These are phyloP conservation scores for Hydrochoerus hydrochaeris DNA, from an alignment of 2,113 vertebrate genomes.

Conservation along the genomic window DNA sequence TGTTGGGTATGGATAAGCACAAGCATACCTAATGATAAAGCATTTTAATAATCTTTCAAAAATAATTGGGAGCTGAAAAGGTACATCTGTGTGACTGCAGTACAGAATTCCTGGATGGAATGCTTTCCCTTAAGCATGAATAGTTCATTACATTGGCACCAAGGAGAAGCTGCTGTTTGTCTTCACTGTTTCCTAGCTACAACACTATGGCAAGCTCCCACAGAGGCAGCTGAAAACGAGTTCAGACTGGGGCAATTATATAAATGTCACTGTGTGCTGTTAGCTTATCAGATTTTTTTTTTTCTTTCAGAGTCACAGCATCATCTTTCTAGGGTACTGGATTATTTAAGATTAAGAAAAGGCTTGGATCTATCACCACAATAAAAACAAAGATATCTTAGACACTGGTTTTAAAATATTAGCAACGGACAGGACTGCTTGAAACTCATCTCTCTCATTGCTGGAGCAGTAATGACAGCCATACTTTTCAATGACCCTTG, in stretches of 20 bases:
- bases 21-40: neutral
- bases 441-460: conserved; percentile 68
- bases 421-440: conserved; percentile 53
- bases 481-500: conserved; percentile 75
- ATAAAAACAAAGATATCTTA: conserved; percentile 60
- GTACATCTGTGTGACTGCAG: conserved; percentile 19
- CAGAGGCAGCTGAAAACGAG: conserved; percentile 78
- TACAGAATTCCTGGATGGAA: conserved; percentile 41
- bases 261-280: conserved; percentile 81
- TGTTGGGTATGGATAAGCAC: conserved; percentile 40
- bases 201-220: conserved; percentile 65
- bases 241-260: conserved; percentile 84
- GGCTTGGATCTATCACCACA: conserved; percentile 71
- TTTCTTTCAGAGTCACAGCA: conserved; percentile 52
- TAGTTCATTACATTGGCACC: conserved; percentile 79
- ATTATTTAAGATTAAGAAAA: conserved; percentile 79
- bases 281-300: conserved; percentile 67
- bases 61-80: conserved; percentile 6
- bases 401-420: conserved; percentile 54
- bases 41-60: conserved; percentile 26
- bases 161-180: conserved; percentile 72
- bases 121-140: neutral
- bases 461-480: conserved; percentile 69
- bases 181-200: conserved; percentile 84
- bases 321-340: conserved; percentile 65